Evolutionary conservation across 2,888 invertebrate genomes (phyloP).

Genomic region (Caenorhabditis sp.): DNA sequence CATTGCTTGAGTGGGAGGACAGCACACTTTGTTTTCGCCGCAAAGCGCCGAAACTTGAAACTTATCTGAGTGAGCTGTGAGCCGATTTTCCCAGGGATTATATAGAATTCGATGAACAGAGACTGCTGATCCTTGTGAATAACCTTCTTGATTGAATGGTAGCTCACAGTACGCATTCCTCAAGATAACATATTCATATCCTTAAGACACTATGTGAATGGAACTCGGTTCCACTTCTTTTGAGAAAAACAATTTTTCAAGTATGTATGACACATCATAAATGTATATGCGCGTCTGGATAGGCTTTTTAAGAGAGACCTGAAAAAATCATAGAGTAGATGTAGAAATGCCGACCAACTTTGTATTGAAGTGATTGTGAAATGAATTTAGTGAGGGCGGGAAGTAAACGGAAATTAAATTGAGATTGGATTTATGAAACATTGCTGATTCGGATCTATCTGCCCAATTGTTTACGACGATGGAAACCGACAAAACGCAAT

Average conservation of each 20-base stretch:
- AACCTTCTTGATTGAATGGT: constrained; percentile 16
- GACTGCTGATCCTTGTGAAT: constrained; percentile 5
- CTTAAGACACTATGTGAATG: not conserved
- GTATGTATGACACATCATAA: constrained; percentile 34
- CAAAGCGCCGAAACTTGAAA: constrained; percentile 38
- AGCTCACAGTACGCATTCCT: constrained; percentile 3
- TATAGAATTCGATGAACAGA: constrained; percentile 2
- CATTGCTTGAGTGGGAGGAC: constrained; percentile 37
- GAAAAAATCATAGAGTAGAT: too few species aligned
- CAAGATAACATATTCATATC: not conserved
- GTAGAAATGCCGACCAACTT: too few species aligned
- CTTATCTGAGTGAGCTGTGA: too few species aligned
- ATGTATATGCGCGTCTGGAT: constrained; percentile 28
- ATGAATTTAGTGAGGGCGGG: not conserved
- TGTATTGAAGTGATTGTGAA: too few species aligned
- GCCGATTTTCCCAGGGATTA: too few species aligned
- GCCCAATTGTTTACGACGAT: too few species aligned
- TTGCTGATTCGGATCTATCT: not conserved
- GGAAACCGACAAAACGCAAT: too few species aligned
- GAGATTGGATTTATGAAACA: not conserved
- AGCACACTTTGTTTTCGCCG: constrained; percentile 9
- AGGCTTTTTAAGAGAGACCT: too few species aligned
- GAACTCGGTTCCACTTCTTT: constrained; percentile 22
- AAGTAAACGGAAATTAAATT: not conserved
- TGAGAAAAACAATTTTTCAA: constrained; percentile 22